A percentile compares a stretch with the other conserved stretches of the same genome.
These are phyloP conservation scores for Tachypleus tridentatus DNA, from an alignment of 1,140 invertebrate genomes.

Conservation along the genomic window DNA sequence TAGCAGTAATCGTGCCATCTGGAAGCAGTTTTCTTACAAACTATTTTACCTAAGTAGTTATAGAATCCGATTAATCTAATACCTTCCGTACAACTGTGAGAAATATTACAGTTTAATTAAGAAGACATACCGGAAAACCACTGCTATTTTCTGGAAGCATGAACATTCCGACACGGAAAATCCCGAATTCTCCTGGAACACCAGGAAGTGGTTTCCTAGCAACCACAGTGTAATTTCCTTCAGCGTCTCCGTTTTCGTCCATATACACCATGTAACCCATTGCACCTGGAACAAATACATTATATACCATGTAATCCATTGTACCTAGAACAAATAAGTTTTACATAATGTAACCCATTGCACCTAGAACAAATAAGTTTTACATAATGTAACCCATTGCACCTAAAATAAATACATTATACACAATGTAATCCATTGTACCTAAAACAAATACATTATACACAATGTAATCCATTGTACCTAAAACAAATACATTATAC, in stretches of 20 bases:
- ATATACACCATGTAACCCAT: conserved; percentile 73
- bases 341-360: conserved; percentile 62
- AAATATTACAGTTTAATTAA: too few species aligned
- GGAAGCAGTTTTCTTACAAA: too few species aligned
- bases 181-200: conserved; percentile 42
- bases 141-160: conserved; percentile 26
- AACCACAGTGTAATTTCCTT: conserved; percentile 92
- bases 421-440: too few species aligned
- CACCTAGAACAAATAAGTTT: conserved; percentile 28
- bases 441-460: too few species aligned
- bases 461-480: conserved; percentile 41
- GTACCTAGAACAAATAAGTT: conserved; percentile 39
- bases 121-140: conserved; percentile 31
- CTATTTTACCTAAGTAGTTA: too few species aligned
- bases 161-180: conserved; percentile 61
- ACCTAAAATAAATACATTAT: too few species aligned
- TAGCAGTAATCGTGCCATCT: too few species aligned
- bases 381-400: too few species aligned
- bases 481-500: too few species aligned
- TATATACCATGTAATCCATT: conserved; percentile 65
- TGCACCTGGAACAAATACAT: conserved; percentile 30
- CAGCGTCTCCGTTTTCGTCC: conserved; percentile 86
- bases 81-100: too few species aligned
- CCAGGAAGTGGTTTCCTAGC: conserved; percentile 41
- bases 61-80: too few species aligned